Evolutionary conservation across 2,113 vertebrate genomes (phyloP).

Genomic region (Strigops habroptila): DNA sequence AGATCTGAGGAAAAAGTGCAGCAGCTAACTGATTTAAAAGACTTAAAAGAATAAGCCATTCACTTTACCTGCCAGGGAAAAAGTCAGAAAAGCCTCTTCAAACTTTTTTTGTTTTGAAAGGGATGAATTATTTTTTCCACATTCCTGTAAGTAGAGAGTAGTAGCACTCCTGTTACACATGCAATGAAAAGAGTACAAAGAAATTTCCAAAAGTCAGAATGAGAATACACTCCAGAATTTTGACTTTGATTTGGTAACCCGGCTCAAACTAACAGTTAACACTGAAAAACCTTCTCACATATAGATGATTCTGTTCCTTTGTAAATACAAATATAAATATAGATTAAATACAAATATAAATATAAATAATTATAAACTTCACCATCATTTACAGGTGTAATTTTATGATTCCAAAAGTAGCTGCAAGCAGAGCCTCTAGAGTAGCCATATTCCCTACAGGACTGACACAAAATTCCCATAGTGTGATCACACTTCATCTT

Average conservation of each 20-base stretch:
- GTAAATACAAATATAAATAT: background rate
- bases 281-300: background rate
- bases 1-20: background rate
- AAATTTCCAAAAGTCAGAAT: background rate
- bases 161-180: background rate
- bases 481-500: background rate
- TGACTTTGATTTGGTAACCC: background rate
- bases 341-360: background rate
- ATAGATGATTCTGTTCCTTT: background rate
- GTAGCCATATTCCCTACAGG: background rate
- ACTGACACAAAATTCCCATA: background rate
- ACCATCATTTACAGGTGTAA: background rate
- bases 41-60: background rate
- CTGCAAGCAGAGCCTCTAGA: background rate
- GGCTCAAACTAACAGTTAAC: background rate
- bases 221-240: background rate
- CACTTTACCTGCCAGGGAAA: background rate
- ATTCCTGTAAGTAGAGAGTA: background rate
- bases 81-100: background rate
- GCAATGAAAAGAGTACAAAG: background rate
- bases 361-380: background rate
- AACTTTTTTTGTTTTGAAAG: background rate
- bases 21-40: background rate
- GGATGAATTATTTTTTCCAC: background rate
- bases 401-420: background rate